phyloP scores from a whole-genome alignment of 1,140 invertebrate species.

The Ctenoplectra terminalis region DNA sequence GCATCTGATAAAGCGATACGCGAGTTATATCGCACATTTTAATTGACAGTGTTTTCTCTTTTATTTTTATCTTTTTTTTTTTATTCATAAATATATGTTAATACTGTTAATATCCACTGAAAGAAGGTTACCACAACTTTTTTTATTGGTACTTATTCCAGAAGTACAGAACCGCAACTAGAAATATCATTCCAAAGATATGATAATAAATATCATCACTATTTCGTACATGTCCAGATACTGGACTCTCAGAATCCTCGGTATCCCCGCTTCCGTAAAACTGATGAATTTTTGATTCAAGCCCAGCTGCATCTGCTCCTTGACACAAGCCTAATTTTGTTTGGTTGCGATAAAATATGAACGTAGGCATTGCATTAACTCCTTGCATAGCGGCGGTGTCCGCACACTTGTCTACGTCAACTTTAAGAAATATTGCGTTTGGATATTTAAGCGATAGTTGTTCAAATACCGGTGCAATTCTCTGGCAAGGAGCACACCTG shows the following conservation, averaged over 20 bases:
- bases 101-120: constrained; percentile 39
- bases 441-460: constrained; percentile 93
- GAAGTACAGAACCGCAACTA: constrained; percentile 74
- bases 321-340: constrained; percentile 91
- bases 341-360: constrained; percentile 95
- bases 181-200: constrained; percentile 77
- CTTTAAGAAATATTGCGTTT: constrained; percentile 96
- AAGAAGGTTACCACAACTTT: constrained; percentile 51
- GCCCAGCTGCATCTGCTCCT: constrained; percentile 90
- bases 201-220: constrained; percentile 75
- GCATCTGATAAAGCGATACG: constrained; percentile 27
- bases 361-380: constrained; percentile 98
- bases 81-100: constrained; percentile 12
- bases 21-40: constrained; percentile 3
- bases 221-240: constrained; percentile 89
- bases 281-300: constrained; percentile 96
- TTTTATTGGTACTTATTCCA: constrained; percentile 72
- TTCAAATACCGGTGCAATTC: constrained; percentile 95
- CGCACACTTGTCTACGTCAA: constrained; percentile 95
- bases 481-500: constrained; percentile 97
- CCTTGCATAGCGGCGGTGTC: constrained; percentile 93
- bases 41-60: constrained; percentile 20
- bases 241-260: constrained; percentile 84
- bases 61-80: no score
- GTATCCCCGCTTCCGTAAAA: constrained; percentile 89